Conservation (phyloP, 2,888 invertebrate genomes). For the Tethea ocularis region DNA sequence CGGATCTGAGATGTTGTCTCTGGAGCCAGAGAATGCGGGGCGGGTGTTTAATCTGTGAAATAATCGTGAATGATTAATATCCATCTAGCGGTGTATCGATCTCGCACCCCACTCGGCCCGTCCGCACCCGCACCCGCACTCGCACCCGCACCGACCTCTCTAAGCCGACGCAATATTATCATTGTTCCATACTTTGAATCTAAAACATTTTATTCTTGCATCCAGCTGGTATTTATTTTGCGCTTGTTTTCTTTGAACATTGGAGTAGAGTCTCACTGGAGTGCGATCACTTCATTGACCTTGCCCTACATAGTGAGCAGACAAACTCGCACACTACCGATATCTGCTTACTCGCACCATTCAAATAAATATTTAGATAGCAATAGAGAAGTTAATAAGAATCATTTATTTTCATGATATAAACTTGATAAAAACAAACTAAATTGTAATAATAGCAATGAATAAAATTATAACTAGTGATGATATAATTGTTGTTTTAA, state of each 20-base stretch:
- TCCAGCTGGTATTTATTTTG: neutral
- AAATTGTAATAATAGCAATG: no score
- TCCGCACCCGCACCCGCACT: neutral
- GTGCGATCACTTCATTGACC: neutral
- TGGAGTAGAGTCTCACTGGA: neutral
- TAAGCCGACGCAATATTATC: neutral
- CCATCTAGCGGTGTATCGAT: slow-evolving; percentile 16
- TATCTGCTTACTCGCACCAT: neutral
- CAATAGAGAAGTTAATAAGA: neutral
- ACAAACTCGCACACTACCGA: neutral
- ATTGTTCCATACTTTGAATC: neutral
- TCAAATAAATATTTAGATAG: neutral
- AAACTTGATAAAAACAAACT: neutral
- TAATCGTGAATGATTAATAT: slow-evolving; percentile 26
- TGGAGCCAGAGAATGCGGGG: slow-evolving; percentile 6
- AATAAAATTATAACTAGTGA: neutral
- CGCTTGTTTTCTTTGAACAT: neutral
- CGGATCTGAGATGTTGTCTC: slow-evolving; percentile 10
- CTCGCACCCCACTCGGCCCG: neutral
- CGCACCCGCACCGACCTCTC: neutral
- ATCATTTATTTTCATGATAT: neutral
- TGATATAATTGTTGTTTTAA: no score
- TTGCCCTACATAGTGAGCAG: neutral
- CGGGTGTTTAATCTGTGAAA: slow-evolving; percentile 19
- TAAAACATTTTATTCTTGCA: neutral